phyloP scores from a whole-genome alignment of 2,113 vertebrate genomes.

The Daphoenositta chrysoptera region DNA sequence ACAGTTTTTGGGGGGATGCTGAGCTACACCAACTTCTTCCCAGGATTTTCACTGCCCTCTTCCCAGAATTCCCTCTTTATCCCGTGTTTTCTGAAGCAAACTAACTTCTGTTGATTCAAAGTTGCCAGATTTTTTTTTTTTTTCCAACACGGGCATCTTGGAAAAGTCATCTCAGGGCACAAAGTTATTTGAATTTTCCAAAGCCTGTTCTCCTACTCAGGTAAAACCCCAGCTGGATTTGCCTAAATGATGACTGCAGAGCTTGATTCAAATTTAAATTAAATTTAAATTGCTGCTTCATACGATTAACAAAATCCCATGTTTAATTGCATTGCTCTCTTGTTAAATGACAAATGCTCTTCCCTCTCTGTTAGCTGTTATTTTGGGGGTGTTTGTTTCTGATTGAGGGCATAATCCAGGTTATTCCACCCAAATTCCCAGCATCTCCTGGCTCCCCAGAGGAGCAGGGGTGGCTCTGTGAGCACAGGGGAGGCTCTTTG shows the following conservation, averaged over 20 bases:
- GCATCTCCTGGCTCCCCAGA: neutral
- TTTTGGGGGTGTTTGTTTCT: neutral
- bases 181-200: conserved; percentile 45
- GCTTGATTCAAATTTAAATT: conserved; percentile 40
- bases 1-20: neutral
- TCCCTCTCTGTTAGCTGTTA: neutral
- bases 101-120: neutral
- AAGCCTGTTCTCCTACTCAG: conserved; percentile 58
- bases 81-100: neutral
- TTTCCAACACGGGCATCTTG: neutral
- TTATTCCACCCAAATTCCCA: neutral
- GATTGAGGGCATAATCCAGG: neutral
- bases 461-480: neutral
- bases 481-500: neutral
- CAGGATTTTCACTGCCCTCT: neutral
- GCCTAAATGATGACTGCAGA: conserved; percentile 49
- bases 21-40: neutral
- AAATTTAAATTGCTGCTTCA: conserved; percentile 43
- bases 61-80: neutral
- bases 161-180: conserved; percentile 37
- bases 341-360: neutral
- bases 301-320: neutral
- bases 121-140: neutral
- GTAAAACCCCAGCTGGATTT: conserved; percentile 55
- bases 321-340: neutral